phyloP scores from a whole-genome alignment of 2,888 invertebrate species.

The Brenthis hecate region DNA sequence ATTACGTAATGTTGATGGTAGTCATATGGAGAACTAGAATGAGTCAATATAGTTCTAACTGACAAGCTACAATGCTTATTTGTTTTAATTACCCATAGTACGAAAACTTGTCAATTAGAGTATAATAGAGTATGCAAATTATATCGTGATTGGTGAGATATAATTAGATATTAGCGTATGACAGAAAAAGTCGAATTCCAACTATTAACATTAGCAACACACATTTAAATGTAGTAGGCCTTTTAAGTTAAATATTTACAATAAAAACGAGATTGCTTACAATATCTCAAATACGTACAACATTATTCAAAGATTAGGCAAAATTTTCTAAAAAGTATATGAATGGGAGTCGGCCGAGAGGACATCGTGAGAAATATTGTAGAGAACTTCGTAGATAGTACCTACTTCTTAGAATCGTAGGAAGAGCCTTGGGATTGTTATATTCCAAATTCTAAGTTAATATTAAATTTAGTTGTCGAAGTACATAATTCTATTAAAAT shows the following conservation, averaged over 20 bases:
- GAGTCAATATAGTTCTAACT: slow-evolving; percentile 12
- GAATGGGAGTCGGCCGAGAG: slow-evolving; percentile 36
- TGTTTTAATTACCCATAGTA: background rate
- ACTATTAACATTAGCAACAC: slow-evolving; percentile 73
- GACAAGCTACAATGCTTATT: background rate
- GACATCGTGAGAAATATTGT: slow-evolving; percentile 31
- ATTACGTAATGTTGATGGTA: slow-evolving; percentile 43
- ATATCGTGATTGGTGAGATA: slow-evolving; percentile 43
- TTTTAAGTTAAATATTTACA: slow-evolving; percentile 79
- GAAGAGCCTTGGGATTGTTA: background rate
- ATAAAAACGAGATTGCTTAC: slow-evolving; percentile 74
- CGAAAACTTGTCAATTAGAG: slow-evolving; percentile 4
- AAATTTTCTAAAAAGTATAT: slow-evolving; percentile 74
- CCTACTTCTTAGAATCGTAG: background rate
- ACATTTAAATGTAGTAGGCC: slow-evolving; percentile 75
- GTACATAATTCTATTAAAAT: background rate
- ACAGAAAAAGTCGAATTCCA: slow-evolving; percentile 66
- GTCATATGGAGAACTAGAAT: background rate
- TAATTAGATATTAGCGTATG: slow-evolving; percentile 48
- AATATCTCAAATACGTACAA: slow-evolving; percentile 64
- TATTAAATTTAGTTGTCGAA: no score
- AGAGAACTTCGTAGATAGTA: slow-evolving; percentile 2
- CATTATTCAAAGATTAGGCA: slow-evolving; percentile 75
- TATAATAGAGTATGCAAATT: background rate
- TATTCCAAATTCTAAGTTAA: background rate